Evolutionary conservation across 2,113 vertebrate species (phyloP).

Genomic region (Phoenicopterus ruber): DNA sequence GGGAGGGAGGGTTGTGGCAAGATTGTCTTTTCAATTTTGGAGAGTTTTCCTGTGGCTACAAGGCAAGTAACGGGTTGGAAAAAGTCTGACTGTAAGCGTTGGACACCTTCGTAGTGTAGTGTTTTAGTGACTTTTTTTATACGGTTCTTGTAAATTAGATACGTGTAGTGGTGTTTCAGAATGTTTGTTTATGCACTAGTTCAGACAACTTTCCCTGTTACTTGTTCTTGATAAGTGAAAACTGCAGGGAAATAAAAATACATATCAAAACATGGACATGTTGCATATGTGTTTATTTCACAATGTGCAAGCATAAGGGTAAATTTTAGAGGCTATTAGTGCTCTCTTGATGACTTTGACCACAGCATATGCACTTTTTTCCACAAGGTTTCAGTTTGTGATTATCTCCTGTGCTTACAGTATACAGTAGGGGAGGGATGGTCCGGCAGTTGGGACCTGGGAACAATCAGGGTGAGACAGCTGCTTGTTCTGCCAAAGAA

Average conservation of each 20-base stretch:
- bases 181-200: conserved; percentile 88
- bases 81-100: conserved; percentile 85
- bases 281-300: conserved; percentile 78
- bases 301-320: conserved; percentile 39
- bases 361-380: background rate
- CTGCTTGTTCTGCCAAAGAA: background rate
- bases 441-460: background rate
- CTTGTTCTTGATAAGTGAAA: conserved; percentile 91
- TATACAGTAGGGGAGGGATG: rapidly evolving
- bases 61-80: conserved; percentile 91
- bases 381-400: background rate
- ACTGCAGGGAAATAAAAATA: conserved; percentile 90
- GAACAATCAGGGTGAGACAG: rapidly evolving
- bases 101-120: conserved; percentile 84
- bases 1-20: conserved; percentile 77
- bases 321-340: background rate
- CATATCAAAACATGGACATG: conserved; percentile 81
- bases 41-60: conserved; percentile 85
- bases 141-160: conserved; percentile 87
- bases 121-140: conserved; percentile 88
- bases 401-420: background rate
- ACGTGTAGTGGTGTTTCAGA: conserved; percentile 85
- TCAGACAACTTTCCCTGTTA: conserved; percentile 92
- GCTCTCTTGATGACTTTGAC: background rate
- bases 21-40: conserved; percentile 81